phyloP scores from a whole-genome alignment of 2,797 vertebrate species.

The Enteromius paludinosus region DNA sequence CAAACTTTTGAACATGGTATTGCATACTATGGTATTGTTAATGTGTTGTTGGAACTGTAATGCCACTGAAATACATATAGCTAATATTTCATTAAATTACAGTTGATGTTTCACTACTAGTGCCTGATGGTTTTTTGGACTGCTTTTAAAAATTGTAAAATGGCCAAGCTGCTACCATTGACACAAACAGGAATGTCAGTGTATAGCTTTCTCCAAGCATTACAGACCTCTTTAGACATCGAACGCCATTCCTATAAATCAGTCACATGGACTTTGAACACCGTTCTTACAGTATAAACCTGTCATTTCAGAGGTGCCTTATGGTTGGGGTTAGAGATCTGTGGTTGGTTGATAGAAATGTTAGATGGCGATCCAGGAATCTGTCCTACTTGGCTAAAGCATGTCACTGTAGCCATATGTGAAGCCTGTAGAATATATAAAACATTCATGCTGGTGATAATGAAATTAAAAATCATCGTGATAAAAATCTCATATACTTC shows the following conservation, averaged over 20 bases:
- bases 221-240: not conserved
- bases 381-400: constrained; percentile 27
- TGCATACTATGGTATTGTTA: not conserved
- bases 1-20: not conserved
- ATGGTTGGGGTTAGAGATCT: not conserved
- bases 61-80: not conserved
- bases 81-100: not conserved
- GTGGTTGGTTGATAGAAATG: constrained; percentile 8
- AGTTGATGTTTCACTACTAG: not conserved
- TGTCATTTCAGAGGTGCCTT: constrained; percentile 5
- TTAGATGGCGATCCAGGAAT: constrained; percentile 20
- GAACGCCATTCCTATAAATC: not conserved
- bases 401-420: constrained; percentile 13
- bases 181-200: not conserved
- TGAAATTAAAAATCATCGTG: constrained; percentile 8
- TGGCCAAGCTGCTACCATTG: not conserved
- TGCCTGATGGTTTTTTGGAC: not conserved
- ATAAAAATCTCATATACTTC: constrained; percentile 19
- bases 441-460: not conserved
- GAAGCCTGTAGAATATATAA: constrained; percentile 13
- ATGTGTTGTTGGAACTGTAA: not conserved
- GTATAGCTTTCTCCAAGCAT: not conserved
- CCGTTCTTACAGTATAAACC: not conserved
- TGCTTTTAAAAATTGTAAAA: not conserved
- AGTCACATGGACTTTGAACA: not conserved